Evolutionary conservation across 2,797 vertebrate genomes (phyloP), one percentile per base, ranked within the genome.

Genomic region (Oryzias dopingdopingensis): DNA sequence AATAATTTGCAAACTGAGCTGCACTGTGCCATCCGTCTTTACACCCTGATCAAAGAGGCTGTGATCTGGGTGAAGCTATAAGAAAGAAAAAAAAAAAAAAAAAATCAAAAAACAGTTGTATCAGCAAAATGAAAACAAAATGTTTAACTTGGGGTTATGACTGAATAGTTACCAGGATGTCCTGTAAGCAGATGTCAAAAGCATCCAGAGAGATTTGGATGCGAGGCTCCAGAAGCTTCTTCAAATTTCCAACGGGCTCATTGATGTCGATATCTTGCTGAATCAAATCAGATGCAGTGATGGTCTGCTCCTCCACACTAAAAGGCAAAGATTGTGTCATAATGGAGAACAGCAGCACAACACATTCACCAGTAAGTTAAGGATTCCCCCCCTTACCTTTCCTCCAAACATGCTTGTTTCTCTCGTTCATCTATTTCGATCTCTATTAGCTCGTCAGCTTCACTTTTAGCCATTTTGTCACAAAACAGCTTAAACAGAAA

Each of bases 41-140:
- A 99, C 97, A 78, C 97, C 97, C 86, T 99, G 97, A 82, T 99
- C 97, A 72, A 99, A 99, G 64, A 99, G 94, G 84, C 97, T 99
- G 84, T 96, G 93, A 68, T 97, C 96, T 23, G 97, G 96, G 72
- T 99, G 96, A 80, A 99, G 84, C 97, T 99, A 74, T 45, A 75
- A 65, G 14, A 2, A 18, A 18, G 18, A 60, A 49, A 4, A 71
- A 48, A 4, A 61, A 71, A 48, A 4, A 61, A 5, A 18, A 22
- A 22, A 2, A 22, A 22, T 22, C 20, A 22, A 22, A 22, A 22
- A 5, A 18, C 43, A 18, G 7, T 17, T 10, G 12, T 2, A 12
- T 10, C 16, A 45, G 44, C 6, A 56, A n/a, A 41, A 41, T 2
- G 4, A 46, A 5, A 14, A 42, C 17, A n/a, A 13, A 12, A 10